Conservation (phyloP, 2,888 invertebrate species). For the Eristalis tenax region DNA sequence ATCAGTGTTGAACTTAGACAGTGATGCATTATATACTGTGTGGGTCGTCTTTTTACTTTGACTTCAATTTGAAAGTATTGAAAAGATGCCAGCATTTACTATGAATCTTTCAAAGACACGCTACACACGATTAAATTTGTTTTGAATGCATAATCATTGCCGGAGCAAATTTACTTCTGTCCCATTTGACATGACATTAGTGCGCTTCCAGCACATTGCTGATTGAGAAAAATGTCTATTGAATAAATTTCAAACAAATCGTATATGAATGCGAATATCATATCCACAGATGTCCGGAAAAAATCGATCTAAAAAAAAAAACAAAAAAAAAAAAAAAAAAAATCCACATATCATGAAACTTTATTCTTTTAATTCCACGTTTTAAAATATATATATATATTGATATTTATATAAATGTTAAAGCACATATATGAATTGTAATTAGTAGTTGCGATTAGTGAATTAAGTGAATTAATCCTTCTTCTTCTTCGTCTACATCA, state of each 20-base stretch:
- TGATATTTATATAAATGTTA: constrained; percentile 62
- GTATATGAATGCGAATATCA: neutral
- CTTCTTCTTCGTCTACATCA: neutral
- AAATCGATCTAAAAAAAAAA: constrained; percentile 57
- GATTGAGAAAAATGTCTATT: too few relatives aligned
- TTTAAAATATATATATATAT: constrained; percentile 50
- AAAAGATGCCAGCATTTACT: too few relatives aligned
- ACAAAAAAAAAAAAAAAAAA: constrained; percentile 61
- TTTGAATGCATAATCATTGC: too few relatives aligned
- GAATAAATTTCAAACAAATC: neutral
- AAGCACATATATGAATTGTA: constrained; percentile 53
- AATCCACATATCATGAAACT: constrained; percentile 66
- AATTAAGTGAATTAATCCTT: constrained; percentile 17
- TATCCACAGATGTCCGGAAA: constrained; percentile 54
- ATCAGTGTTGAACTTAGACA: neutral
- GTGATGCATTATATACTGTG: neutral
- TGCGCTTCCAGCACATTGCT: too few relatives aligned
- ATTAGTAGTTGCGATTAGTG: constrained; percentile 53
- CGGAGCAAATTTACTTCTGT: too few relatives aligned
- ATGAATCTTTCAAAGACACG: too few relatives aligned
- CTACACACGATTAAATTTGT: too few relatives aligned
- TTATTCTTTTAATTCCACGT: constrained; percentile 65
- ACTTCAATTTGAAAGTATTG: too few relatives aligned
- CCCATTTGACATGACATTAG: too few relatives aligned
- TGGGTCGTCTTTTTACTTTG: neutral